These are phyloP conservation scores for Nothobranchius kuhntae DNA, from an alignment of 2,113 vertebrate genomes.

Conservation along the genomic window DNA sequence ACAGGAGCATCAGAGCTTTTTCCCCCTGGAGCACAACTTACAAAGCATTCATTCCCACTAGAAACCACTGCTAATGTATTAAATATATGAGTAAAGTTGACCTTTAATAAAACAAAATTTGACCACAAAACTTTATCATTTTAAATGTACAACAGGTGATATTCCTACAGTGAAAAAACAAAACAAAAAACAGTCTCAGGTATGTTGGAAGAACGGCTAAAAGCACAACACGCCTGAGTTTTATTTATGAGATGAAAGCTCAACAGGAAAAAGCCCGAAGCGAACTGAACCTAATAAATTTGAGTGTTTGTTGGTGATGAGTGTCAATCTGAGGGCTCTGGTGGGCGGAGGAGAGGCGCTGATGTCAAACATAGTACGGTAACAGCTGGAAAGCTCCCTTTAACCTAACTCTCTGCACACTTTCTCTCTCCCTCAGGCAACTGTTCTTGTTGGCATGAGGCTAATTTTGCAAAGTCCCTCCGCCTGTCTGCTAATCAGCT, in stretches of 20 bases:
- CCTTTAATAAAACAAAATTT: no score
- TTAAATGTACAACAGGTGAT: no score
- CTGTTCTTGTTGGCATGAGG: slow-evolving; percentile 49
- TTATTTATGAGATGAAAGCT: slow-evolving; percentile 23
- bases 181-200: no score
- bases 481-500: slow-evolving; percentile 34
- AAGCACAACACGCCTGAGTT: not conserved
- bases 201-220: not conserved
- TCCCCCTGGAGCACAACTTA: no score
- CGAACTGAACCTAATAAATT: slow-evolving; percentile 44
- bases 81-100: no score
- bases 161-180: no score
- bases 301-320: slow-evolving; percentile 40
- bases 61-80: no score
- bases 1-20: no score
- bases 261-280: slow-evolving; percentile 34
- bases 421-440: slow-evolving; percentile 30
- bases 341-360: slow-evolving; percentile 48
- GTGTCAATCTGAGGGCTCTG: slow-evolving; percentile 38
- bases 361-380: slow-evolving; percentile 70
- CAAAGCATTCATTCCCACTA: no score
- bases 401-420: slow-evolving; percentile 34
- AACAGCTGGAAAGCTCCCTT: slow-evolving; percentile 70
- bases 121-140: no score
- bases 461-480: slow-evolving; percentile 55